Base-by-base conservation (phyloP, 2,888 invertebrate genomes). In the Miltochrista miniata region DNA sequence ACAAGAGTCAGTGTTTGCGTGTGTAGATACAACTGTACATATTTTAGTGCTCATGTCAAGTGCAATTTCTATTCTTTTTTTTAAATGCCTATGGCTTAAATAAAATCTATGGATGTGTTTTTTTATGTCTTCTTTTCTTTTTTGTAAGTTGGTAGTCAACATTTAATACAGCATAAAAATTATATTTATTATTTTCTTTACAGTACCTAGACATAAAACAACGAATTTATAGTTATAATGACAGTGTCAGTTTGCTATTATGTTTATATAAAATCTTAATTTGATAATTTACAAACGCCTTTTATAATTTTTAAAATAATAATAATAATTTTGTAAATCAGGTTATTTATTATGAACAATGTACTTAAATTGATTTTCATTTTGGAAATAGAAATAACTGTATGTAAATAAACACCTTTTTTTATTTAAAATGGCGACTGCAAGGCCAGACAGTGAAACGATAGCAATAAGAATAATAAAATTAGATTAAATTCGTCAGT, bases 1-100 rank as follows among this genome's bases (percentile, higher is more conserved):
- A 72, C 79, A 76, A 81, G 75, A 76, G 72, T 87, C 83, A 76
- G 83, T 87, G 90, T 90, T 81, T 83, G 89, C 83, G 90, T 87
- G 90, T 89, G 89, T 90, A 90, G 89, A 89, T 89, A 89, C 72
- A 80, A 72, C 75, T 67, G 60, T 87, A 72, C 64, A 65, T 64
- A 59, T 10, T 59, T 43, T 46, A 54, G 45, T 35, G 33, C 30
- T 43, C 49, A 42, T 33, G 40, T 51, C 54, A 56, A 50, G 67
- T 67, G 67, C 68, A 67, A 67, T 67, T 44, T 45, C 43, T 39
- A 43, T 33, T 57, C 41, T 53, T 34, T 35, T 59, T 54, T 24
- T 31, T 5, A 31, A 31, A n/a, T n/a, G n/a, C n/a, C n/a, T 31
- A 10, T 9, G 5, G 2, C 18, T 10, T 1, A 31, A 31, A 9